Conservation (phyloP, 2,797 vertebrate genomes). For the Heteromormyrus szaboi region DNA sequence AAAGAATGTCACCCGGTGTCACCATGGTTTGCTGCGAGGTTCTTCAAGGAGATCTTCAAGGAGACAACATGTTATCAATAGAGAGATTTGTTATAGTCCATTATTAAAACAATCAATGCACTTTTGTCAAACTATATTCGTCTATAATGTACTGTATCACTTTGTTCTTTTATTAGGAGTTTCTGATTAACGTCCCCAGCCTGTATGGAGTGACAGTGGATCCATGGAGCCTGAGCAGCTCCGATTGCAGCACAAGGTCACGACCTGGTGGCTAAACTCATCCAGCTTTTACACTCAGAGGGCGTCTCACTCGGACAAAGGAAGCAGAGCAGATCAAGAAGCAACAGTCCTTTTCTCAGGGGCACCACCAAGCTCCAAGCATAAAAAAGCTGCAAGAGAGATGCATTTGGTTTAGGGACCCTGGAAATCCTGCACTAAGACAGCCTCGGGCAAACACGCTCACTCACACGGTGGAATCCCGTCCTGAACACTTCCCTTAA, state of each 20-base stretch:
- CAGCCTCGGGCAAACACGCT: neutral
- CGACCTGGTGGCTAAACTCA: constrained; percentile 50
- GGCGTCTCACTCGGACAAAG: constrained; percentile 40
- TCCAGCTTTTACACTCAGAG: constrained; percentile 33
- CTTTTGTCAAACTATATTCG: constrained; percentile 54
- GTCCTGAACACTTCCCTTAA: neutral
- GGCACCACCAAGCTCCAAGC: neutral
- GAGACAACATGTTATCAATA: constrained; percentile 55
- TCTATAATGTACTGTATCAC: constrained; percentile 21
- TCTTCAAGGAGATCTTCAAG: constrained; percentile 55
- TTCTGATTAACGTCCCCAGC: constrained; percentile 51
- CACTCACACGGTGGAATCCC: neutral
- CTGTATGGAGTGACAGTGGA: constrained; percentile 47
- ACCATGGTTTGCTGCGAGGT: neutral
- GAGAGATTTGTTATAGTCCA: constrained; percentile 55
- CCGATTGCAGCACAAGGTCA: constrained; percentile 50
- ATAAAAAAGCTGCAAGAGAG: neutral
- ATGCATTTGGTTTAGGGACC: neutral
- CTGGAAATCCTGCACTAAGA: neutral
- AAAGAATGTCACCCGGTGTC: constrained; percentile 28
- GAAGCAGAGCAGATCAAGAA: constrained; percentile 36
- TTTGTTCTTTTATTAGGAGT: constrained; percentile 53
- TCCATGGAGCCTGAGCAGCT: constrained; percentile 35
- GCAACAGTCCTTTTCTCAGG: constrained; percentile 24
- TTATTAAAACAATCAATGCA: constrained; percentile 61